Conservation (phyloP, 2,113 vertebrate genomes). For the Colinus virginianus region DNA sequence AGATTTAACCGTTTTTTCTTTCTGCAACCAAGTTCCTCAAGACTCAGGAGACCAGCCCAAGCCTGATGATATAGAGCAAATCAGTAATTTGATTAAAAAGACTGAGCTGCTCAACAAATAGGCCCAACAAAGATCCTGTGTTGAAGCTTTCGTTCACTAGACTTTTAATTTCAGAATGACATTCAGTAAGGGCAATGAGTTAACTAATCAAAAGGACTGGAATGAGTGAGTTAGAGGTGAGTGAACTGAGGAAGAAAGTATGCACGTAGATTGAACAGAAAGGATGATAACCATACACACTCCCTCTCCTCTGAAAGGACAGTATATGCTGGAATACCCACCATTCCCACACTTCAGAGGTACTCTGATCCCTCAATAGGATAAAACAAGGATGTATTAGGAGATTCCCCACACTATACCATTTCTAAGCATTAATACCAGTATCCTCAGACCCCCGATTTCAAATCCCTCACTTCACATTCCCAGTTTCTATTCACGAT, state of each 20-base stretch:
- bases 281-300: not conserved
- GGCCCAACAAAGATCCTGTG: not conserved
- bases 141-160: not conserved
- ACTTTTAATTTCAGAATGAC: constrained; percentile 65
- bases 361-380: not conserved
- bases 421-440: not conserved
- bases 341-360: not conserved
- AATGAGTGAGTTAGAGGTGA: not conserved
- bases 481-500: not conserved
- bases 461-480: not conserved
- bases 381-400: not conserved
- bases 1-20: constrained; percentile 25
- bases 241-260: not conserved
- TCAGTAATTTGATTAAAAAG: constrained; percentile 55
- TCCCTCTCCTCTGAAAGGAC: not conserved
- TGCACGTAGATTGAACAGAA: not conserved
- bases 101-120: constrained; percentile 18
- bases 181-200: constrained; percentile 40
- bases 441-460: not conserved
- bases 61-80: constrained; percentile 19
- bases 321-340: not conserved
- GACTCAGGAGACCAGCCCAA: constrained; percentile 14
- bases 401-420: not conserved
- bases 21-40: constrained; percentile 7
- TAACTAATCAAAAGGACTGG: constrained; percentile 38